Percentiles rank a stretch among this genome's conserved stretches.
phyloP scores from a whole-genome alignment of 2,888 invertebrate genomes.

The Ichneumoninae sp. region DNA sequence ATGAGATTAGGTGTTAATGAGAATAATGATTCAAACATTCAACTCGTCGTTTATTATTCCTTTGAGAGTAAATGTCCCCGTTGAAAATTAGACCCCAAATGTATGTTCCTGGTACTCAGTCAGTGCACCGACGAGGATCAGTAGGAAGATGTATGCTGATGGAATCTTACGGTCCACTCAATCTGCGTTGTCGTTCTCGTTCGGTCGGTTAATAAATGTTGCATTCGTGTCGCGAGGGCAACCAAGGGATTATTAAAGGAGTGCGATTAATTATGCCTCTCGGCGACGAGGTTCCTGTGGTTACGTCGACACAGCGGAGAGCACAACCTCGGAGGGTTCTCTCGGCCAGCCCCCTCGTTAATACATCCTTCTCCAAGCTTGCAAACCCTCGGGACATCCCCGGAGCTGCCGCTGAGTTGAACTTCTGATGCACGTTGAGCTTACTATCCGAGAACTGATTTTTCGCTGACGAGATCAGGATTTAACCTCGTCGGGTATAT shows the following conservation, averaged over 20 bases:
- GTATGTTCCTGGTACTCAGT: constrained; percentile 69
- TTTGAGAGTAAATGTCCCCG: constrained; percentile 78
- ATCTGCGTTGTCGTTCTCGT: constrained; percentile 55
- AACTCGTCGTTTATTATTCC: constrained; percentile 60
- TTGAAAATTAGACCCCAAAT: constrained; percentile 69
- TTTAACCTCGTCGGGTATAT: constrained; percentile 72
- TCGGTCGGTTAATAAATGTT: constrained; percentile 69
- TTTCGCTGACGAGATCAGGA: constrained; percentile 78
- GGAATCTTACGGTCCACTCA: constrained; percentile 80
- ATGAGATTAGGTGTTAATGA: not conserved
- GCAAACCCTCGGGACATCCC: constrained; percentile 55
- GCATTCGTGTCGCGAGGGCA: constrained; percentile 63
- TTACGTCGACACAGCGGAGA: constrained; percentile 50
- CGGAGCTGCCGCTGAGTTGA: constrained; percentile 27
- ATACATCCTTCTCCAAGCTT: constrained; percentile 37
- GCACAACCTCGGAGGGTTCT: constrained; percentile 58
- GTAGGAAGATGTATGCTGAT: constrained; percentile 81
- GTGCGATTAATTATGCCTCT: constrained; percentile 82
- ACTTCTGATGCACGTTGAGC: constrained; percentile 41
- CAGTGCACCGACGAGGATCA: constrained; percentile 79
- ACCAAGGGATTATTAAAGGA: constrained; percentile 77
- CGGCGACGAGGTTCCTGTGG: constrained; percentile 60
- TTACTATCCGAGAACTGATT: constrained; percentile 65
- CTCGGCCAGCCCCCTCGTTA: constrained; percentile 49
- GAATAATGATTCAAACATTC: constrained; percentile 10